These are phyloP conservation scores for Trichopria drosophilae DNA, from an alignment of 2,888 invertebrate species.

Conservation along the genomic window DNA sequence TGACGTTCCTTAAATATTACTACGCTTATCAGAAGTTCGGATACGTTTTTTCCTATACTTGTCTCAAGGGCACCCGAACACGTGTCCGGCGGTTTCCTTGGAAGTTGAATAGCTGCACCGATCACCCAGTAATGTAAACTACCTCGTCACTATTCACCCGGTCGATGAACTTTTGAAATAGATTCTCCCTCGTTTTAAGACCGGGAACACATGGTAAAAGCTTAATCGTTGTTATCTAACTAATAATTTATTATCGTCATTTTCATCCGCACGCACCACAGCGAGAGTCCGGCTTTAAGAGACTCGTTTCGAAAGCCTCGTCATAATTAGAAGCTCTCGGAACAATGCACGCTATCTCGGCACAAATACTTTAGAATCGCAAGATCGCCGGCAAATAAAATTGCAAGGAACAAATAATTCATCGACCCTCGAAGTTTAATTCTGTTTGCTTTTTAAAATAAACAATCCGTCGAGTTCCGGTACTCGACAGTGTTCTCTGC, in stretches of 20 bases:
- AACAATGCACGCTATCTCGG: no score
- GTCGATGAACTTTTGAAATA: conserved; percentile 47
- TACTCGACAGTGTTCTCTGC: no score
- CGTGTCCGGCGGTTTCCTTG: no score
- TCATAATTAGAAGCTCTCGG: no score
- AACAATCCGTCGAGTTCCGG: no score
- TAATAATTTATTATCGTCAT: conserved; percentile 21
- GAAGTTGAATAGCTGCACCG: conserved; percentile 18
- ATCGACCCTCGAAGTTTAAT: no score
- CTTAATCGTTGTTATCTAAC: conserved; percentile 11
- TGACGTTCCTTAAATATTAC: conserved; percentile 56
- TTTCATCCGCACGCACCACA: conserved; percentile 22
- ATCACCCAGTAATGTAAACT: conserved; percentile 37
- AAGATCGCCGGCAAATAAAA: no score
- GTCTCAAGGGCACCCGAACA: conserved; percentile 15
- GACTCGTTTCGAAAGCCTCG: no score
- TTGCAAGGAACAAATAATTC: no score
- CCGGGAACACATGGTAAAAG: conserved; percentile 18
- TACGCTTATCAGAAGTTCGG: conserved; percentile 26
- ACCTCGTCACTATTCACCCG: conserved; percentile 28
- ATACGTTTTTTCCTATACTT: conserved; percentile 11
- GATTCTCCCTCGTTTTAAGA: conserved; percentile 39
- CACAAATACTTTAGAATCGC: no score
- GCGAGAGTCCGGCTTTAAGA: no score
- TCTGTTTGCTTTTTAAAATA: no score